Conservation (phyloP, 2,797 vertebrate species). For the Bufotes viridis region DNA sequence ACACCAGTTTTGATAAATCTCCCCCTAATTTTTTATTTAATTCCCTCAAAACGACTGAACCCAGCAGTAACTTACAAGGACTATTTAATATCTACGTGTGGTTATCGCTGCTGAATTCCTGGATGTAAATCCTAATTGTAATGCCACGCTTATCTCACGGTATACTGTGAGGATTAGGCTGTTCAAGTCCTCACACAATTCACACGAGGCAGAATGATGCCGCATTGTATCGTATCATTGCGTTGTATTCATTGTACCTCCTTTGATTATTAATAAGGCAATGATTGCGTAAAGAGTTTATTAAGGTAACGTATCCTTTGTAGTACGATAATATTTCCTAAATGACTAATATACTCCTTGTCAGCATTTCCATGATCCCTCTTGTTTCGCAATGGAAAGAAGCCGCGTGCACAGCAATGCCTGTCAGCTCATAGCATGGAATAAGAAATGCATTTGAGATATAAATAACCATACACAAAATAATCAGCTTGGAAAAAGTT, state of each 20-base stretch:
- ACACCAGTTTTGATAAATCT: no score
- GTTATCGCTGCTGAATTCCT: no score
- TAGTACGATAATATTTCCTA: constrained; percentile 23
- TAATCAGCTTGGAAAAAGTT: neutral
- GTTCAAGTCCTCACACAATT: no score
- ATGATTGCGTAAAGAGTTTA: neutral
- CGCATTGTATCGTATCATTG: no score
- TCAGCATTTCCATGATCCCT: neutral
- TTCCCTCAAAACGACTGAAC: no score
- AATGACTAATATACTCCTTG: constrained; percentile 13
- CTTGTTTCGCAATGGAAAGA: neutral
- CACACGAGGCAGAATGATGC: no score
- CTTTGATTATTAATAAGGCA: neutral
- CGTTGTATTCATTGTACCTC: neutral
- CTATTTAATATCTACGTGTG: no score
- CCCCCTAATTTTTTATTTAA: no score
- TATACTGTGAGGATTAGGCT: no score
- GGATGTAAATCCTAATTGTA: no score
- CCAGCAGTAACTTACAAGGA: no score
- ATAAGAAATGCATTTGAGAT: constrained; percentile 23
- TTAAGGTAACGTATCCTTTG: neutral
- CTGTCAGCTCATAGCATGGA: constrained; percentile 48
- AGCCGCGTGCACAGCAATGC: constrained; percentile 34
- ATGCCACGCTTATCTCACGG: no score
- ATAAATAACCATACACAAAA: constrained; percentile 29